Evolutionary conservation across 2,797 vertebrate genomes (phyloP), one percentile per base, ranked within the genome.

Genomic region (Epinephelus awoara): DNA sequence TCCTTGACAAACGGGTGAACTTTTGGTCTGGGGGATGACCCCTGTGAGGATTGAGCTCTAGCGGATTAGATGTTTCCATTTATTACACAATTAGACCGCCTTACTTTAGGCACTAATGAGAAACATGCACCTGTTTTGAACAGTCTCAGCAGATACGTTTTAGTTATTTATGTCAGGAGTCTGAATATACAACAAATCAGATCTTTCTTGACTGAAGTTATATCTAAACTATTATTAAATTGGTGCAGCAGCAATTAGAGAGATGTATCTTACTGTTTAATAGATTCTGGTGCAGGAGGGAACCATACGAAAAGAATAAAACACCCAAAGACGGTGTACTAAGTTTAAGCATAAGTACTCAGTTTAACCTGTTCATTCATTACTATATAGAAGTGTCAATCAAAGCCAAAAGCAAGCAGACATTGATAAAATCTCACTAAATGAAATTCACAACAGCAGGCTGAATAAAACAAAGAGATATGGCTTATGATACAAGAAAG

Each of bases 21-120:
- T 74, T 62, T 75, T 78, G 83, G 46, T 84, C 80, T 21, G 51
- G 27, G 23, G 25, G 49, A 59, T 77, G 82, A 92, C 85, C 88
- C 59, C 65, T 4, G 66, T 5, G 9, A 75, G 67, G 68, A 78
- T 19, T 78, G 65, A 84, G 73, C 76, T 84, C 70, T 2, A 56
- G 67, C 38, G 67, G 89, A 91, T 91, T 80, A 88, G 71, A 67
- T 72, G 56, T 89, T 91, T 91, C 91, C 79, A 81, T 80, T 72
- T 67, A 73, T 78, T 66, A 76, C 50, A 63, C 54, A 75, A 83
- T 80, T 77, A 86, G 27, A 68, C 38, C 17, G 3, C 79, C 25
- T 67, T 54, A 72, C 6, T 27, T 59, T 44, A 51, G 55, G 38
- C 19, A 27, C 55, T 77, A 67, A 82, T 51, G 23, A 67, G 54